Evolutionary conservation across 2,113 vertebrate species (phyloP), one percentile per base, ranked within the genome.

Genomic region (Clarias batrachus): DNA sequence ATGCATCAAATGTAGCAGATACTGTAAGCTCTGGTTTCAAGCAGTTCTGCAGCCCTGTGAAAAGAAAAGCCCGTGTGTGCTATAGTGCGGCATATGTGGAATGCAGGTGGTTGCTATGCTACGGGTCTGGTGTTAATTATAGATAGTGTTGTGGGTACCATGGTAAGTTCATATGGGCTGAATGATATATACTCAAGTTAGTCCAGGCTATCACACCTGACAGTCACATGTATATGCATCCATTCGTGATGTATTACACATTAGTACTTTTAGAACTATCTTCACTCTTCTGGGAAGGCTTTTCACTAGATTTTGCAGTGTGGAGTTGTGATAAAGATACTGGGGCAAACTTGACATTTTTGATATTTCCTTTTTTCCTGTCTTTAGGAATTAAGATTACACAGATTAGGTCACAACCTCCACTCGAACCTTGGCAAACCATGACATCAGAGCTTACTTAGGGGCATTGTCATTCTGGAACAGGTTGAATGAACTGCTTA

Each of bases 111-210:
- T 62, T 25, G 78, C 30, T 41, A 81, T 62, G 78, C 19, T 81
- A 81, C 9, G 19, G 78, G 57, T 81, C 30, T 81, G 57, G 57
- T 81, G 30, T 62, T 11, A 41, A 81, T 81, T 81, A 62, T 41
- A 81, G 57, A 14, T 41, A 25, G 30, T 62, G 78, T 37, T 5
- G 10, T 41, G 78, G 57, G 19, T 60, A 23, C 27, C 33, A 79
- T 25, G 30, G 11, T 13, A 62, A 62, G 57, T 62, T 62, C 57
- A 62, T 11, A 3, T 41, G 33, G 57, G 17, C 8, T 5, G 0
- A 81, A 37, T 81, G 11, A 60, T 62, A 23, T 1, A 11, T 57
- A 27, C n/a, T 78, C 33, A 17, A 33, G 14, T 60, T 7, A 30
- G 8, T 30, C 8, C n/a, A n/a, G n/a, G n/a, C n/a, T n/a, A n/a